Base-by-base conservation (phyloP, 2,113 vertebrate species). In the Corynorhinus townsendii region DNA sequence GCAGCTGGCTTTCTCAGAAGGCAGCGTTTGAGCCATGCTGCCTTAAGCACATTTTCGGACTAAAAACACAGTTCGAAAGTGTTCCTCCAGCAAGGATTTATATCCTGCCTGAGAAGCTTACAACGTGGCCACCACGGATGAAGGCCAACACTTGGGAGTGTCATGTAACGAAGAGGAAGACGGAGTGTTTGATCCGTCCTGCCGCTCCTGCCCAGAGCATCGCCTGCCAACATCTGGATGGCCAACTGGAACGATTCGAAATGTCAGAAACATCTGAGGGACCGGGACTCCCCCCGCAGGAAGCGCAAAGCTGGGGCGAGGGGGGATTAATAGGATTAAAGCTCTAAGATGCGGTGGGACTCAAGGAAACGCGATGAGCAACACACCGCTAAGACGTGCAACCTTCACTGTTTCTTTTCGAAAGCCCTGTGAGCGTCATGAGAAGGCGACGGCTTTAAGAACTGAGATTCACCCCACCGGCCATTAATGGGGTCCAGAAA, bases 361-460 rank as follows among this genome's bases (percentile, higher is more conserved):
- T 76, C 69, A 94, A 77, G 90, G 69, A 85, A 81, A 68, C 83
- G 71, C 26, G 2, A 75, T 52, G 62, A 94, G 59, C n/a, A 49
- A 43, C 26, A 35, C 45, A 4, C 47, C 11, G 47, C 68, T 52
- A 56, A 68, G 89, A 56, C n/a, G n/a, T 52, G 33, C 83, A 26
- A 82, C 47, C 86, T 64, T 59, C 19, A 59, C 79, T 45, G 26
- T 38, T 88, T 30, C 72, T 64, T 97, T 79, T 87, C 52, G 52
- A 95, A 45, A 22, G 54, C 59, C 93, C 86, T 69, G 26, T 14
- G 76, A 91, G 68, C 28, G 24, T 83, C 72, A 85, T 33, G 80
- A 87, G 95, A 89, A 98, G 86, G 91, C 95, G 96, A 96, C 26
- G 76, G 90, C 95, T 79, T 28, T 89, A 98, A 97, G 96, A 97